A percentile compares a stretch with the other conserved stretches of the same genome.
Evolutionary conservation across 1,140 invertebrate genomes (phyloP).

Genomic region (Mylabris phalerata): DNA sequence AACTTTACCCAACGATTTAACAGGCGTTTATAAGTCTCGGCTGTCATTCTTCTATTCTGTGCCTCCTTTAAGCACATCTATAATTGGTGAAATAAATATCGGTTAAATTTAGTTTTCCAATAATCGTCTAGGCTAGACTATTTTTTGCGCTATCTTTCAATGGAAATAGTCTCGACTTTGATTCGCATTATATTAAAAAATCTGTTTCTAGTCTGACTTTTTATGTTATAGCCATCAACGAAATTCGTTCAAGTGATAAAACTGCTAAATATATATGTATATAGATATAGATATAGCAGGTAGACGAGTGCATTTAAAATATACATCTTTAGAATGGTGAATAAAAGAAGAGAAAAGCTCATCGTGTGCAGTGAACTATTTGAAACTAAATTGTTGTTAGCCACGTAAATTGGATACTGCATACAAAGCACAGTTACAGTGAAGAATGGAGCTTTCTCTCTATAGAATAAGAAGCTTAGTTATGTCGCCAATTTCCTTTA

Average conservation of each 20-base stretch:
- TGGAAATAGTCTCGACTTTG: too few relatives aligned
- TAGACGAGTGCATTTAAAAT: background rate
- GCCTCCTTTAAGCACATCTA: conserved; percentile 19
- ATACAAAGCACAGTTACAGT: conserved; percentile 5
- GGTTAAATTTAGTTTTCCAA: too few relatives aligned
- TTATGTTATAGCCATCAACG: background rate
- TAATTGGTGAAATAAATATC: background rate
- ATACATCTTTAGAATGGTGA: background rate
- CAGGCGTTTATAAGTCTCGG: conserved; percentile 9
- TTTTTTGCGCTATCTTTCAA: too few relatives aligned
- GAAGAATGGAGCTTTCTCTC: background rate
- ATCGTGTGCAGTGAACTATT: conserved; percentile 5
- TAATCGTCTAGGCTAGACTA: too few relatives aligned
- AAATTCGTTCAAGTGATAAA: background rate
- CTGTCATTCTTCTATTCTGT: conserved; percentile 5
- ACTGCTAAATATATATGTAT: background rate
- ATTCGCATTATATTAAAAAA: too few relatives aligned
- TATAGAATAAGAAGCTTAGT: conserved; percentile 15
- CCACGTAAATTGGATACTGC: conserved; percentile 15
- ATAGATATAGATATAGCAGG: background rate
- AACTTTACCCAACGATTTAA: conserved; percentile 4
- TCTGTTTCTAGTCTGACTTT: too few relatives aligned
- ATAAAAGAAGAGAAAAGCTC: background rate
- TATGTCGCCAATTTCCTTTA: conserved; percentile 19
- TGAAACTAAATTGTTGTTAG: conserved; percentile 14